Evolutionary conservation across 2,113 vertebrate species (phyloP).

Genomic region (Vulpes lagopus): DNA sequence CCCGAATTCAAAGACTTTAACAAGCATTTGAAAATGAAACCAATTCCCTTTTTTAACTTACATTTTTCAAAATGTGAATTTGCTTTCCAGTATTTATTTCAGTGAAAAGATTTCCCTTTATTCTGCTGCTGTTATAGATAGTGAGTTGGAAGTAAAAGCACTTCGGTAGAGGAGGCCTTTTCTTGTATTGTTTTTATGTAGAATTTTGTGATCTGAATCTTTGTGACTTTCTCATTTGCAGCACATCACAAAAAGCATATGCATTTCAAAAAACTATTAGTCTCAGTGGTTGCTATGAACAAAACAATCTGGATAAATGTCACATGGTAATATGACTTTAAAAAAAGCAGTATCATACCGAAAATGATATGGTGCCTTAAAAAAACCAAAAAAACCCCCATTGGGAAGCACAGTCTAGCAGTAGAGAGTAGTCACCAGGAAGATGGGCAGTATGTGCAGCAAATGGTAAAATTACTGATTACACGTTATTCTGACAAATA

Average conservation of each 20-base stretch:
- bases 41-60: neutral
- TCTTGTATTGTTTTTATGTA: neutral
- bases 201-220: neutral
- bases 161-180: neutral
- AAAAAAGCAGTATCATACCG: neutral
- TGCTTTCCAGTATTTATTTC: neutral
- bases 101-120: neutral
- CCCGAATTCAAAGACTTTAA: neutral
- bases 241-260: neutral
- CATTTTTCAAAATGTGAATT: neutral
- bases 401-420: neutral
- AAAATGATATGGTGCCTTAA: neutral
- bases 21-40: neutral
- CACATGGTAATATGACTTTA: neutral
- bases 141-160: neutral
- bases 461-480: neutral
- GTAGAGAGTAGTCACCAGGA: neutral
- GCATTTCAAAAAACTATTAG: neutral
- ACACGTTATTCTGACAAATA: neutral
- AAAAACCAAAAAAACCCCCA: neutral
- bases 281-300: neutral
- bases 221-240: neutral
- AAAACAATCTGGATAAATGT: neutral
- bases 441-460: neutral
- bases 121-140: neutral